phyloP scores from a whole-genome alignment of 1,140 invertebrate genomes.

The Drosophila kikkawai region DNA sequence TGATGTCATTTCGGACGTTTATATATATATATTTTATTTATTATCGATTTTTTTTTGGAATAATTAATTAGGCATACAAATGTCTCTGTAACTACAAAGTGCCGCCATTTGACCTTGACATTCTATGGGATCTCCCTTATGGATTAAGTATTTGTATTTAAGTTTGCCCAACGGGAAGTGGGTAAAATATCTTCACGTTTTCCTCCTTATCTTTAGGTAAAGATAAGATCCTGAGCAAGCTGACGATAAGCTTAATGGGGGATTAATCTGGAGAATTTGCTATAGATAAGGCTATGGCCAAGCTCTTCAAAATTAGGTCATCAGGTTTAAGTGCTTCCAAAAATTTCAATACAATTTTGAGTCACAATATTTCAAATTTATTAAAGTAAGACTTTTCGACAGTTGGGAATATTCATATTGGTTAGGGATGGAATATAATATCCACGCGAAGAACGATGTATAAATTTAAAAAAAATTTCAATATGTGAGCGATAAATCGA shows the following conservation, averaged over 20 bases:
- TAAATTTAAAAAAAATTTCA: too few relatives aligned
- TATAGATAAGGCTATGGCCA: neutral
- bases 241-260: neutral
- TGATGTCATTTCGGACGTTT: conserved; percentile 69
- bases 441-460: too few relatives aligned
- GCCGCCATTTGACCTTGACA: conserved; percentile 54
- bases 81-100: conserved; percentile 51
- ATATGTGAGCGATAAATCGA: too few relatives aligned
- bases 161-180: neutral
- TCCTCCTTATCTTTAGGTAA: conserved; percentile 4
- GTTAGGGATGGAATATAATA: too few relatives aligned
- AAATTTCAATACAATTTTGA: neutral
- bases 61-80: conserved; percentile 72
- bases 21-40: conserved; percentile 27
- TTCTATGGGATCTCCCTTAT: conserved; percentile 21
- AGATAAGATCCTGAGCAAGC: conserved; percentile 23
- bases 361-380: too few relatives aligned
- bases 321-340: neutral
- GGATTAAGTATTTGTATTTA: neutral
- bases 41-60: conserved; percentile 72
- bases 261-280: neutral
- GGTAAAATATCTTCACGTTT: conserved; percentile 4
- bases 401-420: too few relatives aligned
- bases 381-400: too few relatives aligned
- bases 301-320: conserved; percentile 5